Percentiles rank a stretch among this genome's conserved stretches.
phyloP scores from a whole-genome alignment of 2,113 vertebrate genomes.

The Kryptolebias marmoratus region DNA sequence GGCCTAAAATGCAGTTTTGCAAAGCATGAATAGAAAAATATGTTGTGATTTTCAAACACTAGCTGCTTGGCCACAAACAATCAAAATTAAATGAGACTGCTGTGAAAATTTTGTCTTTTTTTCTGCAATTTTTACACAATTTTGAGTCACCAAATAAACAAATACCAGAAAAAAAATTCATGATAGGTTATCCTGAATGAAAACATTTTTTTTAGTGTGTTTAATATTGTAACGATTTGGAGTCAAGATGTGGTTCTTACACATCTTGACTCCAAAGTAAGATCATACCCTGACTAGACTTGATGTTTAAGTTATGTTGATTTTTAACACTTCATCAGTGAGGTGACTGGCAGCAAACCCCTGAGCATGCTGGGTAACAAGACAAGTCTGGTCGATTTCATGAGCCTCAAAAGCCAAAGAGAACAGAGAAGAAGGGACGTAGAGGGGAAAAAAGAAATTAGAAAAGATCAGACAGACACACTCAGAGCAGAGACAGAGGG shows the following conservation, averaged over 20 bases:
- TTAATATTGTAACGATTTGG: neutral
- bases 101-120: too few species aligned
- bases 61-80: too few species aligned
- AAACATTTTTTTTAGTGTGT: neutral
- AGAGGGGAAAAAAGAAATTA: slow-evolving; percentile 18
- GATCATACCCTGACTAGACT: neutral
- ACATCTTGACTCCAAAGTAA: neutral
- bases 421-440: slow-evolving; percentile 7
- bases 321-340: slow-evolving; percentile 20
- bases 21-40: too few species aligned
- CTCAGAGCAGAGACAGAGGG: slow-evolving; percentile 24
- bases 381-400: slow-evolving; percentile 53
- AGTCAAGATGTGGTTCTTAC: neutral
- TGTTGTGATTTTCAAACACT: too few species aligned
- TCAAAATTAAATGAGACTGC: too few species aligned
- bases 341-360: slow-evolving; percentile 65
- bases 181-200: neutral
- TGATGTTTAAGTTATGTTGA: slow-evolving; percentile 23
- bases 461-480: slow-evolving; percentile 37
- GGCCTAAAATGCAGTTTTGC: too few species aligned
- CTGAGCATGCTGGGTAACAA: slow-evolving; percentile 63
- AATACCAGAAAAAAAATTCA: too few species aligned
- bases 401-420: slow-evolving; percentile 33
- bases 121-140: too few species aligned
- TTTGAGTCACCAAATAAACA: too few species aligned